phyloP scores from a whole-genome alignment of 2,797 vertebrate species.

The Cryptoblepharus egeriae region DNA sequence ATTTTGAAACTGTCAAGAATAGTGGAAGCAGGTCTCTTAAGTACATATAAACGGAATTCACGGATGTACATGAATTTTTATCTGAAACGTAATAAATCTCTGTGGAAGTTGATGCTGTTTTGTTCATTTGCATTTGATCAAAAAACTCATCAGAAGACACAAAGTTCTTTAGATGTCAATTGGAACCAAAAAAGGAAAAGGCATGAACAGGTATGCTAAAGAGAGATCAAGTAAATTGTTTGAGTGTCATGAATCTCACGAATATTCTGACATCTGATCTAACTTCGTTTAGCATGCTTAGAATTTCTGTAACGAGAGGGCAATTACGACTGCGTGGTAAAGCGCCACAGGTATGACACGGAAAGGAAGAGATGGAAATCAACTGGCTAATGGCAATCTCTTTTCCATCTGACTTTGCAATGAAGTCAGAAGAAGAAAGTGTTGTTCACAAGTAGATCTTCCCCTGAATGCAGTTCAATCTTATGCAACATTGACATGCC shows the following conservation, averaged over 20 bases:
- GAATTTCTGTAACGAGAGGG: conserved; percentile 73
- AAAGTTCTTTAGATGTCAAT: conserved; percentile 76
- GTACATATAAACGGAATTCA: neutral
- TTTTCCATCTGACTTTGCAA: conserved; percentile 15
- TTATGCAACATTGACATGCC: conserved; percentile 10
- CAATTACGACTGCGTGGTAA: conserved; percentile 73
- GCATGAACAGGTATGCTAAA: conserved; percentile 79
- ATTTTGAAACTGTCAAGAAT: neutral
- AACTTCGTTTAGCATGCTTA: conserved; percentile 76
- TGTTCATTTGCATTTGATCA: conserved; percentile 63
- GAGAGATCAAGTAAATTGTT: conserved; percentile 79
- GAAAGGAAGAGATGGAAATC: conserved; percentile 78
- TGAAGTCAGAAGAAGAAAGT: conserved; percentile 58
- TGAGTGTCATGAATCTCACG: conserved; percentile 78
- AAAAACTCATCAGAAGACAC: conserved; percentile 68
- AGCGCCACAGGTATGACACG: conserved; percentile 68
- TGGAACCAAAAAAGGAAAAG: conserved; percentile 52
- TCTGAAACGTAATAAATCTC: conserved; percentile 55
- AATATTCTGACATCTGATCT: conserved; percentile 63
- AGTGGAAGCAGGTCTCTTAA: neutral
- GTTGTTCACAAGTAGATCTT: conserved; percentile 53
- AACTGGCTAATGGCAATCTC: conserved; percentile 69
- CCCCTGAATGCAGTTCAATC: conserved; percentile 37
- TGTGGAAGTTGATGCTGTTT: conserved; percentile 64
- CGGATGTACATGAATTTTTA: too few relatives aligned